Percentiles rank a stretch among this genome's conserved stretches.
Conservation (phyloP, 2,888 invertebrate species). For the Psylliodes chrysocephalus region DNA sequence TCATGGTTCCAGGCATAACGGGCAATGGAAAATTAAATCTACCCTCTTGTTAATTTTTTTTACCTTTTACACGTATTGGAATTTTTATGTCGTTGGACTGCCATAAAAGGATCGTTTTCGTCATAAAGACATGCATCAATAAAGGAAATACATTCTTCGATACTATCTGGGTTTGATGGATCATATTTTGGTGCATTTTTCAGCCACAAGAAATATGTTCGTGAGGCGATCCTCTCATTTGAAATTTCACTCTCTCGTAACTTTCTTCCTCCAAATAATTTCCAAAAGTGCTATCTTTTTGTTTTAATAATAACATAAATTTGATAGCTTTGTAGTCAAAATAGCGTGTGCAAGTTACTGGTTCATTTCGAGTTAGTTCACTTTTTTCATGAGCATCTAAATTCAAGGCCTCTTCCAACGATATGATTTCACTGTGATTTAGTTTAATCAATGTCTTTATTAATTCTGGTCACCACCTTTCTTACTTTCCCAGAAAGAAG, state of each 20-base stretch:
- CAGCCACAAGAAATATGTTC: conserved; percentile 9
- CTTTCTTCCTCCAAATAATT: conserved; percentile 52
- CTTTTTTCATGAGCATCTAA: too few species aligned
- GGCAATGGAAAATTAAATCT: too few species aligned
- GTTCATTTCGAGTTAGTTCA: conserved; percentile 28
- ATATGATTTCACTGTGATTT: conserved; percentile 1
- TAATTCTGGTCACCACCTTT: conserved; percentile 57
- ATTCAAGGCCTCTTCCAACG: too few species aligned
- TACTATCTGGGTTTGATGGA: too few species aligned
- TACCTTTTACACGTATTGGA: background rate
- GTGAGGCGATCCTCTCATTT: conserved; percentile 58
- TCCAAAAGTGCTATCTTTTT: conserved; percentile 54
- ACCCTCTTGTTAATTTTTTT: background rate
- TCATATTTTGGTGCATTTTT: background rate
- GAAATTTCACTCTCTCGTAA: conserved; percentile 58
- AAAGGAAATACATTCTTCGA: too few species aligned
- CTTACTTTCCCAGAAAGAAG: conserved; percentile 2
- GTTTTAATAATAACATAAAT: conserved; percentile 47
- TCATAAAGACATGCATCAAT: background rate
- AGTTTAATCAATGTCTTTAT: conserved; percentile 54
- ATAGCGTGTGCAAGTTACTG: conserved; percentile 41
- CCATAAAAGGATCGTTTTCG: background rate
- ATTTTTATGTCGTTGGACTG: background rate
- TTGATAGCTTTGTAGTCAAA: conserved; percentile 56
- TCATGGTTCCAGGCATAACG: background rate